phyloP scores from a whole-genome alignment of 2,113 vertebrate genomes.

The Paramormyrops kingsleyae region DNA sequence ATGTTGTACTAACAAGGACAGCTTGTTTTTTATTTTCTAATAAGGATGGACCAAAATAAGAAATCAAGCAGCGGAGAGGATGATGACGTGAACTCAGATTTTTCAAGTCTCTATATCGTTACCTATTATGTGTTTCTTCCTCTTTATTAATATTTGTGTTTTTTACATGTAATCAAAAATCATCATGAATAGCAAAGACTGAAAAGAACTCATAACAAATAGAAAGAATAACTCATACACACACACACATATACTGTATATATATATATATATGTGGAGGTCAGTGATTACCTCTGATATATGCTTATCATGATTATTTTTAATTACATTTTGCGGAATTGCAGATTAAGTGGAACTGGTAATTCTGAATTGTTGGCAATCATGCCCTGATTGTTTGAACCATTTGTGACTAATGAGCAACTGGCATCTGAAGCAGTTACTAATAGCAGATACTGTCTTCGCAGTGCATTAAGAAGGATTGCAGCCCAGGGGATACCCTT shows the following conservation, averaged over 20 bases:
- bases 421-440: background rate
- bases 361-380: background rate
- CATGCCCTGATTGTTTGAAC: background rate
- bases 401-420: background rate
- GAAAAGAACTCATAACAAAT: no score
- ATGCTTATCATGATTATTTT: background rate
- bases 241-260: no score
- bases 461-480: background rate
- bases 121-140: background rate
- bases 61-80: background rate
- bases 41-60: background rate
- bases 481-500: slow-evolving; percentile 28
- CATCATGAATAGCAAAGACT: background rate
- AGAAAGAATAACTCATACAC: no score
- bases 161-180: background rate
- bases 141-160: background rate
- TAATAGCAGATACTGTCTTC: background rate
- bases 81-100: background rate
- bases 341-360: background rate
- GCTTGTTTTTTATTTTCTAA: background rate
- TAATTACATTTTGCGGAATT: background rate
- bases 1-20: slow-evolving; percentile 7
- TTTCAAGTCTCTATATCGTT: background rate
- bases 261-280: background rate
- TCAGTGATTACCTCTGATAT: background rate